Evolutionary conservation across 2,797 vertebrate species (phyloP).

Genomic region (Pangasius krempfi): DNA sequence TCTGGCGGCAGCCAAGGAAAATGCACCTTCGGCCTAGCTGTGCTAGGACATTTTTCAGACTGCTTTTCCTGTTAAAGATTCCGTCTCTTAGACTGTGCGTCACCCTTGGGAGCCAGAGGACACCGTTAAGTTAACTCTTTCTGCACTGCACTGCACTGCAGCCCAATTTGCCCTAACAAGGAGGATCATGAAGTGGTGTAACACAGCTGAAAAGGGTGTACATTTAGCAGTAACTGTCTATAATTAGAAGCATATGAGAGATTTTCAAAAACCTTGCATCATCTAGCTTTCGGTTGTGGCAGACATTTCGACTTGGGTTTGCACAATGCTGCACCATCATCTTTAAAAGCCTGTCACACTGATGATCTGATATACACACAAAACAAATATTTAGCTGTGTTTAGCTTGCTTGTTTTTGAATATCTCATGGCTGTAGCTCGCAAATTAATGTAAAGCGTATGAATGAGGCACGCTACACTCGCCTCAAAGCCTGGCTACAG

Average conservation of each 20-base stretch:
- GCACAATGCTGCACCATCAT: background rate
- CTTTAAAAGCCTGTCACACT: background rate
- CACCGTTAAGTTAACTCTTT: constrained; percentile 50
- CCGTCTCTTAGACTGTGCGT: constrained; percentile 64
- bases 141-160: background rate
- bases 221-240: constrained; percentile 15
- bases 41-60: constrained; percentile 63
- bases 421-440: background rate
- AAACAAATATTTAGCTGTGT: constrained; percentile 2
- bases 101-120: constrained; percentile 58
- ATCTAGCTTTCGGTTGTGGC: constrained; percentile 2
- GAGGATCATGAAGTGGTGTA: background rate
- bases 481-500: constrained; percentile 18
- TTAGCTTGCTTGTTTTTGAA: background rate
- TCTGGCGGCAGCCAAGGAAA: constrained; percentile 64
- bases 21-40: constrained; percentile 63
- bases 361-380: background rate
- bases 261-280: constrained; percentile 25
- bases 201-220: background rate
- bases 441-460: background rate
- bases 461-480: constrained; percentile 13
- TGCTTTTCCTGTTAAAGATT: constrained; percentile 65
- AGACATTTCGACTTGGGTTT: constrained; percentile 4
- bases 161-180: background rate
- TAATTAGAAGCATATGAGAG: constrained; percentile 23